Evolutionary conservation across 2,888 invertebrate genomes (phyloP).

Genomic region (Ennomos fuscantarius): DNA sequence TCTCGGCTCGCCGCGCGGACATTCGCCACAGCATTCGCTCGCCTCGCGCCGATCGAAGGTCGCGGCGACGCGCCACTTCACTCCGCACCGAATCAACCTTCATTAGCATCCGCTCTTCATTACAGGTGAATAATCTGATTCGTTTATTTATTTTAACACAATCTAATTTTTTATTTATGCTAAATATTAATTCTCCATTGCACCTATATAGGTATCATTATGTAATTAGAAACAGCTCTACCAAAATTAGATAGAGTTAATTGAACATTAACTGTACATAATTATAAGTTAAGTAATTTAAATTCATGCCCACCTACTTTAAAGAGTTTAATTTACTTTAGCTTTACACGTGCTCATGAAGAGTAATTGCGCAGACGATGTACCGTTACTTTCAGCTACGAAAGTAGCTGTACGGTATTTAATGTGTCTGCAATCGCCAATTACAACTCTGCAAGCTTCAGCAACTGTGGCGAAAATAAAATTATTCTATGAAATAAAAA

Average conservation of each 20-base stretch:
- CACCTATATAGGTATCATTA: background rate
- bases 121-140: conserved; percentile 72
- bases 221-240: conserved; percentile 8
- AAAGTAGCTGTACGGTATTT: background rate
- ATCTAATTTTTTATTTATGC: conserved; percentile 11
- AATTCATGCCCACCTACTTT: conserved; percentile 2
- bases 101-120: conserved; percentile 68
- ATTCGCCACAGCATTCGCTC: conserved; percentile 70
- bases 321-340: conserved; percentile 5
- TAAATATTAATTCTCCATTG: background rate
- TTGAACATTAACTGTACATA: background rate
- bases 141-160: conserved; percentile 43
- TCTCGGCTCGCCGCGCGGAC: conserved; percentile 59
- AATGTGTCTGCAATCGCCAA: conserved; percentile 16
- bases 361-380: conserved; percentile 7
- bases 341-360: conserved; percentile 14
- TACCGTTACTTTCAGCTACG: conserved; percentile 25
- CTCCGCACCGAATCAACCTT: conserved; percentile 61
- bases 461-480: background rate
- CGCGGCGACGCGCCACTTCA: conserved; percentile 55
- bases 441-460: conserved; percentile 3
- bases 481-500: too few species aligned
- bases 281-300: conserved; percentile 1
- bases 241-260: background rate
- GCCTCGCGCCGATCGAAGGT: conserved; percentile 75